These are phyloP conservation scores for Pygoscelis adeliae DNA, from an alignment of 2,113 vertebrate genomes.

Conservation along the genomic window DNA sequence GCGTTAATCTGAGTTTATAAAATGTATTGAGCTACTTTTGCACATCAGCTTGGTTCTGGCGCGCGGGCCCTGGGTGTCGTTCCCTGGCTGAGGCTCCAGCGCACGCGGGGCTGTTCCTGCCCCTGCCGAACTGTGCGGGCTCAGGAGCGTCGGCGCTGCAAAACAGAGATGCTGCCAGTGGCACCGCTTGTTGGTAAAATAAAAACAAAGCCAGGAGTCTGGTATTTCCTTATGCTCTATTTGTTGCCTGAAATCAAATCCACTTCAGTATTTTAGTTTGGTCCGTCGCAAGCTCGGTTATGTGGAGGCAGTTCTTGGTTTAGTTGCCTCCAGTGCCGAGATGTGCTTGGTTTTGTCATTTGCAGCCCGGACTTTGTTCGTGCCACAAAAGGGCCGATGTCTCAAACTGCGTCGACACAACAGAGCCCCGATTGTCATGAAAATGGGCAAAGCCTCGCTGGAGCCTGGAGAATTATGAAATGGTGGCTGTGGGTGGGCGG, in stretches of 20 bases:
- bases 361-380: slow-evolving; percentile 24
- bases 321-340: neutral
- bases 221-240: neutral
- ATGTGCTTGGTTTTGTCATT: slow-evolving; percentile 32
- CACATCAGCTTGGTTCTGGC: neutral
- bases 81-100: neutral
- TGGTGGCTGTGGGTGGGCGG: neutral
- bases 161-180: accelerated
- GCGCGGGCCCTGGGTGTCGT: accelerated
- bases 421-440: slow-evolving; percentile 61
- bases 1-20: neutral
- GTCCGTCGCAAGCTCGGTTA: neutral
- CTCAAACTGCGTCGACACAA: slow-evolving; percentile 36
- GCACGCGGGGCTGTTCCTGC: accelerated
- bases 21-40: neutral
- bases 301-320: slow-evolving; percentile 8
- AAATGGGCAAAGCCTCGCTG: slow-evolving; percentile 28
- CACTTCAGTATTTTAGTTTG: neutral
- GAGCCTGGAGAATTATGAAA: neutral
- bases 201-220: neutral
- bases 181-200: neutral
- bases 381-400: slow-evolving; percentile 51
- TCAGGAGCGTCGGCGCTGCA: accelerated
- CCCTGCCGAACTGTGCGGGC: accelerated
- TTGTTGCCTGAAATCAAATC: neutral